Percentiles rank a stretch among this genome's conserved stretches.
Evolutionary conservation across 2,888 invertebrate species (phyloP).

Genomic region (Perdita meconis): DNA sequence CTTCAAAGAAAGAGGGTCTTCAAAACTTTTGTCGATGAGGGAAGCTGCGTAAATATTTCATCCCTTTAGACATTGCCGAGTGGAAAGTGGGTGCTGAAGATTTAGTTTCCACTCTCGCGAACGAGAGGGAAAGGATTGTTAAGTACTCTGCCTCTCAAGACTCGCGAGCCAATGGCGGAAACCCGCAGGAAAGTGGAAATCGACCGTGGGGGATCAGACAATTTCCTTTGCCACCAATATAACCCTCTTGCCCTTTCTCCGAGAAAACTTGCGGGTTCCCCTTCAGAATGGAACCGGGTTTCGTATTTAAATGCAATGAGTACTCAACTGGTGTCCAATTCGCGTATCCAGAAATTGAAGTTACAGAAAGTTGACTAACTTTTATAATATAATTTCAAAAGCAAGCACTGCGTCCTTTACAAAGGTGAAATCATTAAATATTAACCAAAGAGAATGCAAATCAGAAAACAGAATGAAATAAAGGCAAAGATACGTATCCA

Average conservation of each 20-base stretch:
- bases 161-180: conserved; percentile 37
- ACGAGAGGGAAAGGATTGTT: conserved; percentile 57
- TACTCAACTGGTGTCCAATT: background rate
- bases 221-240: conserved; percentile 44
- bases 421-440: background rate
- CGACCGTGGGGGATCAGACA: conserved; percentile 53
- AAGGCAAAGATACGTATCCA: background rate
- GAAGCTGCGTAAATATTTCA: conserved; percentile 52
- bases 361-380: too few species aligned
- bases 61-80: conserved; percentile 51
- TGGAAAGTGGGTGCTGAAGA: conserved; percentile 50
- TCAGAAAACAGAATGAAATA: background rate
- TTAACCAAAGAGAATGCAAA: background rate
- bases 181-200: conserved; percentile 60
- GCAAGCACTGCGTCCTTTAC: too few species aligned
- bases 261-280: conserved; percentile 36
- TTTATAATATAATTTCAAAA: too few species aligned
- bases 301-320: conserved; percentile 26
- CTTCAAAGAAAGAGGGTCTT: conserved; percentile 36
- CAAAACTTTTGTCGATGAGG: conserved; percentile 45
- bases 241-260: background rate
- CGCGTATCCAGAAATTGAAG: background rate
- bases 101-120: conserved; percentile 51
- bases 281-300: conserved; percentile 28
- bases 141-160: conserved; percentile 44